These are phyloP conservation scores for Tychaedon coryphoeus DNA, from an alignment of 2,113 vertebrate species.

Conservation along the genomic window DNA sequence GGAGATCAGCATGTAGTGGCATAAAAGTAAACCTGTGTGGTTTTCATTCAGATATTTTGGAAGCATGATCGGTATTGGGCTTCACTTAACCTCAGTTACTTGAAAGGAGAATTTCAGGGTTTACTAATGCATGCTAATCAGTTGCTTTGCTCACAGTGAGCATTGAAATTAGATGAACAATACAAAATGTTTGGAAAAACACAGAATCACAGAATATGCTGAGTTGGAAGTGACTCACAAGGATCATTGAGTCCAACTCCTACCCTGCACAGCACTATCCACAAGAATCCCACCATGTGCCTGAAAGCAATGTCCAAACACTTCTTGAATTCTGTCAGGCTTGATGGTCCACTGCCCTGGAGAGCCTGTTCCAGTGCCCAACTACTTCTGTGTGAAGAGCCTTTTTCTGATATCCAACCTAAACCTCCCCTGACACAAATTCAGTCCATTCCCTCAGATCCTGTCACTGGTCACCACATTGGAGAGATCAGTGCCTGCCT, in stretches of 20 bases:
- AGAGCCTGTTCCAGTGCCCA: background rate
- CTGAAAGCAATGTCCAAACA: background rate
- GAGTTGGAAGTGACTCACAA: background rate
- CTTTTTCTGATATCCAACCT: background rate
- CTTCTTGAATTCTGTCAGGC: background rate
- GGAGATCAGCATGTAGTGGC: background rate
- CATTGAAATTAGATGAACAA: background rate
- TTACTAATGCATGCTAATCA: background rate
- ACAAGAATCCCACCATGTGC: background rate
- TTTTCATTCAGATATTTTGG: background rate
- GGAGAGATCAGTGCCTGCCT: background rate
- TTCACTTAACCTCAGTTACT: background rate
- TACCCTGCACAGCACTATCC: background rate
- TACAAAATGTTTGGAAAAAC: background rate
- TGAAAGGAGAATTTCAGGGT: background rate
- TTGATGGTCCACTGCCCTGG: background rate
- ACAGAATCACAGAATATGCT: background rate
- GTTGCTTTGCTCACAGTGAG: background rate
- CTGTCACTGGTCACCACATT: background rate
- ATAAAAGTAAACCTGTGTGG: background rate
- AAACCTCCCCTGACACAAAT: background rate
- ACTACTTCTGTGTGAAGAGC: background rate
- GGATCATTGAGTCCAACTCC: fast-evolving
- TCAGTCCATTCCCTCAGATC: background rate
- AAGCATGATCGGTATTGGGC: background rate